Evolutionary conservation across 2,113 vertebrate genomes (phyloP), one percentile per base, ranked within the genome.

Genomic region (Chamaetylas fuelleborni): DNA sequence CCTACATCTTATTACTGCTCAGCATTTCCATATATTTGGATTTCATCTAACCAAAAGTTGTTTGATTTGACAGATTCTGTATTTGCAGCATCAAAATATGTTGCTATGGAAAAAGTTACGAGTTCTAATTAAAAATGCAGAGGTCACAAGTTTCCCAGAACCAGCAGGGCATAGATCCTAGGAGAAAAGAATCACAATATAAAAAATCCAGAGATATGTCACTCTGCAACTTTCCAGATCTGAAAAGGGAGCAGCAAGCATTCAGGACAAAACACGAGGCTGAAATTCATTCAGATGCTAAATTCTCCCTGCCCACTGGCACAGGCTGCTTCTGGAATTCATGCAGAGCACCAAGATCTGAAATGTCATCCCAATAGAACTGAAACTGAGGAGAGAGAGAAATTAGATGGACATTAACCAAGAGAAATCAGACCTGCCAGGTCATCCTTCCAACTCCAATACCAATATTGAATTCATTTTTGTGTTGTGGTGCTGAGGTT

Each of bases 111-210:
- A 97, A 97, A 98, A 97, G 96, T 97, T 97, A 97, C 9, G 90
- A 98, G 97, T 97, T 97, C 96, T 97, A 97, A 98, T 98, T 98
- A 98, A 98, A 98, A 98, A 97, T 97, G 97, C 96, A 98, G 97
- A 98, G 98, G 97, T 98, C 97, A 96, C 96, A 97, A 97, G 96
- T 98, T 98, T 98, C 98, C 98, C 98, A 98, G 97, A 98, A 97
- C 95, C 94, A 98, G 90, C 54, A 97, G 96, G 96, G 96, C 98
- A 97, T 87, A 92, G 93, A 97, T 98, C 96, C 96, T 97, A 97
- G 96, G 95, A 97, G 91, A 96, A 97, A 97, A 97, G 92, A 96
- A 97, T 96, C 69, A 85, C 96, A 97, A 93, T 91, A 92, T 95
- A 86, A 88, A 93, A 91, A 95, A 94, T 96, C 83, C 94, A 96